Evolutionary conservation across 2,888 invertebrate species (phyloP).

Genomic region (Synergus laeviventris): DNA sequence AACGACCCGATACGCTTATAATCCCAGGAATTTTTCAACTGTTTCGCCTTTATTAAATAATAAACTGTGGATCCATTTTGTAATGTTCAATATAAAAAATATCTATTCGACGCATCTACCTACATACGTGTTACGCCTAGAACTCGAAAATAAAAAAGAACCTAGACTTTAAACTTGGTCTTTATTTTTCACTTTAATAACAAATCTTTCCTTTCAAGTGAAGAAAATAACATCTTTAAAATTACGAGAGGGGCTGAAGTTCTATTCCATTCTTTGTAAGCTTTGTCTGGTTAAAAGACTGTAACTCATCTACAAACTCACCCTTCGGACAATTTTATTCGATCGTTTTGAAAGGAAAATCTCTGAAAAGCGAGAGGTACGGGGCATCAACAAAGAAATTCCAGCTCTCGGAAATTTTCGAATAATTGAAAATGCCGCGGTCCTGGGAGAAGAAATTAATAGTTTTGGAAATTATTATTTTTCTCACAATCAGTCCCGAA

Average conservation of each 20-base stretch:
- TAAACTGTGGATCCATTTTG: conserved; percentile 59
- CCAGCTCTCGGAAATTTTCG: conserved; percentile 29
- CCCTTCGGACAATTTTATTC: conserved; percentile 14
- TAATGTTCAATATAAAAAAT: conserved; percentile 71
- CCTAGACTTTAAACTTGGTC: neutral
- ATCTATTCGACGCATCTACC: conserved; percentile 68
- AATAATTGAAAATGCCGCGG: neutral
- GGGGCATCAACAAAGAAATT: conserved; percentile 39
- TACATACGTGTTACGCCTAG: conserved; percentile 62
- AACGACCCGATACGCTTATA: conserved; percentile 58
- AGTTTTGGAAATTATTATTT: no score
- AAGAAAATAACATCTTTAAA: neutral
- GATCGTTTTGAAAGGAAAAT: neutral
- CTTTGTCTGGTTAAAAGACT: conserved; percentile 19
- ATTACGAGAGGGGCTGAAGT: neutral
- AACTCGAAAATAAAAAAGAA: conserved; percentile 51
- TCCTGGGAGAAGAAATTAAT: neutral
- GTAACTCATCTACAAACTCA: conserved; percentile 27
- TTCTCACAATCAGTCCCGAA: no score
- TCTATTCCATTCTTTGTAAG: conserved; percentile 18
- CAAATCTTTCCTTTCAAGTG: neutral
- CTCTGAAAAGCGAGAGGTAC: conserved; percentile 30
- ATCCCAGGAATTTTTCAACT: conserved; percentile 35
- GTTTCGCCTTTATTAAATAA: conserved; percentile 55
- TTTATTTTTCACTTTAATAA: conserved; percentile 6